phyloP scores from a whole-genome alignment of 30 jellyfish, hydroid and myxozoan species.

The Aurelia sp. region DNA sequence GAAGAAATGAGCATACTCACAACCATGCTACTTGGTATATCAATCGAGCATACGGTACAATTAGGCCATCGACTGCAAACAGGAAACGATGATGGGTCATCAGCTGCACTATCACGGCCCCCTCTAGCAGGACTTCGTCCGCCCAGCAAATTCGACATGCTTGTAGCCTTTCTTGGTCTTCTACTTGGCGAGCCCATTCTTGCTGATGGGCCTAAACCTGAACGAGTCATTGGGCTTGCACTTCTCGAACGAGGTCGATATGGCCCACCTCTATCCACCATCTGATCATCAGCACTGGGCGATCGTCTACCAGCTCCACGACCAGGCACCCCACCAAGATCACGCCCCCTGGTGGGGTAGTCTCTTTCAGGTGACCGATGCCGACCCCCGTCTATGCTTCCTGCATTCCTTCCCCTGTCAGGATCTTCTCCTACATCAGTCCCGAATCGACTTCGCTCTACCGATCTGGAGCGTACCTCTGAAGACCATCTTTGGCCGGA shows the following conservation, averaged over 20 bases:
- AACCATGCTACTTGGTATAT: conserved; percentile 72
- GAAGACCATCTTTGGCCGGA: background rate
- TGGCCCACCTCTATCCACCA: conserved; percentile 12
- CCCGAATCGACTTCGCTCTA: conserved; percentile 1
- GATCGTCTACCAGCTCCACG: conserved; percentile 27
- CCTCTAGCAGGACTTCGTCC: conserved; percentile 5
- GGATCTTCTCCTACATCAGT: background rate
- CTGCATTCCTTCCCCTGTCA: background rate
- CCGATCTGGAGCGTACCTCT: background rate
- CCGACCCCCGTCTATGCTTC: background rate
- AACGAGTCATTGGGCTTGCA: conserved; percentile 46
- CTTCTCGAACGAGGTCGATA: conserved; percentile 68
- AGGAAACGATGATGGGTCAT: conserved; percentile 71
- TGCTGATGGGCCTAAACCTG: conserved; percentile 12
- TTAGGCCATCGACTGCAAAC: conserved; percentile 98
- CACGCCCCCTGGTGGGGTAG: conserved; percentile 10
- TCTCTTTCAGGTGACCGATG: background rate
- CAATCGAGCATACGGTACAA: conserved; percentile 96
- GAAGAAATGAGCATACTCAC: conserved; percentile 56
- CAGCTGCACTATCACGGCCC: conserved; percentile 21
- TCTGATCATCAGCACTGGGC: conserved; percentile 7
- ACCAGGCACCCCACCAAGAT: background rate
- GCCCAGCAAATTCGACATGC: background rate
- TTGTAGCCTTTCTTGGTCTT: conserved; percentile 29
- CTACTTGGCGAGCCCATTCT: conserved; percentile 54